Base-by-base conservation (phyloP, 2,797 vertebrate genomes). In the Enteromius argenteus region DNA sequence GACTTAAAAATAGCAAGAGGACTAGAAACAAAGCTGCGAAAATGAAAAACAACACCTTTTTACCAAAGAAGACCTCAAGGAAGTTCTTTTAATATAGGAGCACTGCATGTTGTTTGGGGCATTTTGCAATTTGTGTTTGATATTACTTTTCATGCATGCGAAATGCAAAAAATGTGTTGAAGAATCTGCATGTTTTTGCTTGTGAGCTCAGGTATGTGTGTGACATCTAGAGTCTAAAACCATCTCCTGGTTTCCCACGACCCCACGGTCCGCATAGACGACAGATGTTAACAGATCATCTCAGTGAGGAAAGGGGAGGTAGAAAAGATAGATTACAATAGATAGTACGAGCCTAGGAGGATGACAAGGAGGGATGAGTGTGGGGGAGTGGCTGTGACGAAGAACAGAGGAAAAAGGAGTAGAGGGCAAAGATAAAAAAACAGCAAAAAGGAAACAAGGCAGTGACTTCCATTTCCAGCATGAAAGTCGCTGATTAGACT, bases 271-370 rank as follows among this genome's bases (percentile, higher is more conserved):
- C 3, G 8, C 76, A 60, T 13, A 60, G 71, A 58, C 39, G 68
- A 66, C 81, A 86, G 83, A 86, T 79, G 81, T 80, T 83, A 84
- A 82, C 76, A 80, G 81, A 83, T 84, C 67, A 84, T 74, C 74
- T 69, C 32, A 23, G 71, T 66, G 35, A 68, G 78, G 64, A 79
- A 64, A 79, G 56, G 79, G 78, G 84, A 80, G 84, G 87, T 86
- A 88, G 87, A 73, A 80, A 91, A 87, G 81, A 68, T 46, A 73
- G 92, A 91, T 91, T 91, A 92, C 89, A 86, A 89, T 90, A 74
- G 84, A 82, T 78, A 79, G 76, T 42, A 71, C 8, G 87, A 84
- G 79, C 39, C 66, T 88, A 77, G 77, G 32, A 49, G 84, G 71
- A 76, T 82, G 79, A 71, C 51, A 79, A 64, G 67, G 73, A 79